phyloP scores from a whole-genome alignment of 2,113 vertebrate genomes.

The Lynx canadensis region DNA sequence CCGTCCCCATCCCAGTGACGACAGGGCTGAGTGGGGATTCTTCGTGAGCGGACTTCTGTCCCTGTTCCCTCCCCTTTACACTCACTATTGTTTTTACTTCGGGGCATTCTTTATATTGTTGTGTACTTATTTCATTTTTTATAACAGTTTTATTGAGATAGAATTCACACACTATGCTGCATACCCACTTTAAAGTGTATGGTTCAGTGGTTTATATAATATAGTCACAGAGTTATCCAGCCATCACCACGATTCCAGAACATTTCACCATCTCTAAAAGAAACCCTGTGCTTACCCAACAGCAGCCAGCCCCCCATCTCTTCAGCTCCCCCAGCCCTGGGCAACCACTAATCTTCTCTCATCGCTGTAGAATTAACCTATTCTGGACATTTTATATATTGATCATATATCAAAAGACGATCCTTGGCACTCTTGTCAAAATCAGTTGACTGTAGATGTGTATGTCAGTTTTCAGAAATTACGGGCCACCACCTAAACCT shows the following conservation, averaged over 20 bases:
- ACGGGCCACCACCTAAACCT: neutral
- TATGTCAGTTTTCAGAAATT: neutral
- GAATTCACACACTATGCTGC: neutral
- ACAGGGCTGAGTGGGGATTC: neutral
- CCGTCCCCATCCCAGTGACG: fast-evolving
- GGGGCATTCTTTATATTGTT: neutral
- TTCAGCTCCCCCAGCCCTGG: neutral
- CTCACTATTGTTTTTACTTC: neutral
- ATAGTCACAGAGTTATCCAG: fast-evolving
- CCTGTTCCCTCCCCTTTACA: neutral
- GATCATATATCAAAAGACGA: neutral
- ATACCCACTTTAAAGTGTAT: no score
- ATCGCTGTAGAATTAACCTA: neutral
- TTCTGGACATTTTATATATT: neutral
- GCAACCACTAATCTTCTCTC: neutral
- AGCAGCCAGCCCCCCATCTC: neutral
- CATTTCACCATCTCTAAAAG: neutral
- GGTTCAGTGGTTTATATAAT: neutral
- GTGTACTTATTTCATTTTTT: neutral
- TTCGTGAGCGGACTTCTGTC: neutral
- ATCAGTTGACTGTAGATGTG: neutral
- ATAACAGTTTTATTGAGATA: neutral
- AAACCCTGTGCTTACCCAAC: neutral
- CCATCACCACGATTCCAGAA: neutral
- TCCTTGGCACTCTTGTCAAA: neutral